Conservation (phyloP, 2,888 invertebrate species). For the Drosophila fulvimacula region DNA sequence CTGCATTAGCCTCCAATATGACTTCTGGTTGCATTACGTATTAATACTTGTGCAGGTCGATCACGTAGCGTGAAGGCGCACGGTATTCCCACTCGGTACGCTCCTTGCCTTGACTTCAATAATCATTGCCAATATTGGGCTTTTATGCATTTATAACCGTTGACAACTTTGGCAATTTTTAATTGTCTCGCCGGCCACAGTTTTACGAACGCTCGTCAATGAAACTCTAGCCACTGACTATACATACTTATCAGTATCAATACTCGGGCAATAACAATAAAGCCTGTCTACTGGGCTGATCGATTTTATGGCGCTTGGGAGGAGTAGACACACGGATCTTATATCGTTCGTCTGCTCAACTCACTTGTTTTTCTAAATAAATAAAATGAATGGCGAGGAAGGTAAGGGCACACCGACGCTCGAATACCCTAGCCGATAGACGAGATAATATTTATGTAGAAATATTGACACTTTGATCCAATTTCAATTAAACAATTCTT, state of each 20-base stretch:
- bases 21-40: slow-evolving; percentile 16
- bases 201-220: slow-evolving; percentile 47
- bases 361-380: neutral
- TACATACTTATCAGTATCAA: slow-evolving; percentile 40
- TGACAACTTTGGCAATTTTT: slow-evolving; percentile 52
- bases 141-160: slow-evolving; percentile 69
- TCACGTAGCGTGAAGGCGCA: slow-evolving; percentile 45
- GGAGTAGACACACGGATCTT: slow-evolving; percentile 1
- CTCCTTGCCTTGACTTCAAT: slow-evolving; percentile 64
- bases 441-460: neutral
- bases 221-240: slow-evolving; percentile 33
- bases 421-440: neutral
- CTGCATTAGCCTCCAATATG: slow-evolving; percentile 26
- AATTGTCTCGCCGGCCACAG: slow-evolving; percentile 32
- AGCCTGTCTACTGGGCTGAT: slow-evolving; percentile 9
- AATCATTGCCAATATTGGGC: slow-evolving; percentile 76
- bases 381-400: neutral
- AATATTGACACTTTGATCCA: too few relatives aligned
- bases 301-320: slow-evolving; percentile 9
- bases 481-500: too few relatives aligned
- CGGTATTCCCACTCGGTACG: slow-evolving; percentile 17
- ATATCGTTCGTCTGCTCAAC: slow-evolving; percentile 4
- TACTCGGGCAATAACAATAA: slow-evolving; percentile 17
- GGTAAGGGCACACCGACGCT: fast-evolving
- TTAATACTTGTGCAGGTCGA: slow-evolving; percentile 35